phyloP scores from a whole-genome alignment of 2,113 vertebrate species.

The Colaptes auratus region DNA sequence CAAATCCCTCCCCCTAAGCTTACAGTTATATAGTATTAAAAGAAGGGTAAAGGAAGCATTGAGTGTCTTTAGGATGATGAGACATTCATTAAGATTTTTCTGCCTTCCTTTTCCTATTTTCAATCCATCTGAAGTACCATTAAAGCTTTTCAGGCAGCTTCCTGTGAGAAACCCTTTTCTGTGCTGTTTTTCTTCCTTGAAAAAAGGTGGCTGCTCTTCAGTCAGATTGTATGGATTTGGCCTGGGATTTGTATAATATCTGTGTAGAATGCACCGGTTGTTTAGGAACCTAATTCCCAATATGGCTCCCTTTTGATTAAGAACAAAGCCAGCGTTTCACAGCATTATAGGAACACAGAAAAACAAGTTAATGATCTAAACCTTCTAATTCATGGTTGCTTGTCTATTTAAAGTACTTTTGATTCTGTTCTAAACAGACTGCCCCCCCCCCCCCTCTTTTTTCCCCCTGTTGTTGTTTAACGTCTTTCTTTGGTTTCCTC shows the following conservation, averaged over 20 bases:
- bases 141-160: constrained; percentile 88
- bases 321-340: constrained; percentile 87
- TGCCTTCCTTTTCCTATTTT: constrained; percentile 74
- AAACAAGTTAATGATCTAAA: constrained; percentile 92
- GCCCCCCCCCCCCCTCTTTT: background rate
- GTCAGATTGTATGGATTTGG: constrained; percentile 75
- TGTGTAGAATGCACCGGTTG: constrained; percentile 77
- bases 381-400: constrained; percentile 84
- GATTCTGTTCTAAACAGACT: constrained; percentile 79
- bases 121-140: constrained; percentile 82
- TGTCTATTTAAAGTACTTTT: constrained; percentile 83
- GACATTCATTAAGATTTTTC: constrained; percentile 82
- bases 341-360: constrained; percentile 86
- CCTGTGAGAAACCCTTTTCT: constrained; percentile 84
- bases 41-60: constrained; percentile 61
- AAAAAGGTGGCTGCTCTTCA: constrained; percentile 83
- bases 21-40: constrained; percentile 39
- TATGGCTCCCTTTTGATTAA: constrained; percentile 83
- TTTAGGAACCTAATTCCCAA: constrained; percentile 85
- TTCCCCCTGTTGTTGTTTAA: constrained; percentile 70
- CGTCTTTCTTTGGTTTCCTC: constrained; percentile 75
- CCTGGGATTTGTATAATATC: constrained; percentile 84
- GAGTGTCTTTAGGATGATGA: constrained; percentile 80
- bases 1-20: background rate
- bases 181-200: constrained; percentile 77